These are phyloP conservation scores for Brachylomia viminalis DNA, from an alignment of 2,888 invertebrate species.

Conservation along the genomic window DNA sequence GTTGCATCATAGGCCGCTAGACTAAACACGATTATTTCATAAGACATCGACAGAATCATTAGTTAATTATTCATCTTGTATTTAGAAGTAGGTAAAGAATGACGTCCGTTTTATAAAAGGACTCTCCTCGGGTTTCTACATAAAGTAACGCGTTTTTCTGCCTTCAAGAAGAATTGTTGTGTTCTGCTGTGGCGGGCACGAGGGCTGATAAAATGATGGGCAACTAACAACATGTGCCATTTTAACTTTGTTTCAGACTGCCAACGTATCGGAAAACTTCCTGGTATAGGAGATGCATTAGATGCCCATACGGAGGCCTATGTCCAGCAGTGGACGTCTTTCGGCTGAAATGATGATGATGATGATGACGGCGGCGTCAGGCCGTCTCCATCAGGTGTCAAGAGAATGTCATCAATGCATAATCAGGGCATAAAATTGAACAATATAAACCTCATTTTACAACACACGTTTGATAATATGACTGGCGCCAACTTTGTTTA, in stretches of 20 bases:
- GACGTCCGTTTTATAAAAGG: not conserved
- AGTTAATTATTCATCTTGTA: conserved; percentile 9
- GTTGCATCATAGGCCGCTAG: conserved; percentile 36
- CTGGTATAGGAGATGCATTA: not conserved
- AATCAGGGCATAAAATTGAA: conserved; percentile 17
- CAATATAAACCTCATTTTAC: conserved; percentile 13
- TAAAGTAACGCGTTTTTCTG: not conserved
- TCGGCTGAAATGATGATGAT: no score
- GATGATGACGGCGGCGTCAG: not conserved
- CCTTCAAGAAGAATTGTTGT: not conserved
- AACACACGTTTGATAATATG: conserved; percentile 23
- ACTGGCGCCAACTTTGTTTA: conserved; percentile 41
- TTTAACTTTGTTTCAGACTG: not conserved
- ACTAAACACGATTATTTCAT: conserved; percentile 34
- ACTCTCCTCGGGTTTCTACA: not conserved
- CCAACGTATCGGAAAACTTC: not conserved
- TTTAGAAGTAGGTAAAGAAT: not conserved
- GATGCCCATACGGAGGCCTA: no score
- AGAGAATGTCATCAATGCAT: conserved; percentile 3
- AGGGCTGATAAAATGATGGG: not conserved
- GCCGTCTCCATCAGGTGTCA: conserved; percentile 7
- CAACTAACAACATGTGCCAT: not conserved
- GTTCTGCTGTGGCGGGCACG: not conserved
- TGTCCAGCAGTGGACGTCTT: no score
- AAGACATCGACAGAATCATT: not conserved